Evolutionary conservation across 2,113 vertebrate genomes (phyloP).

Genomic region (Eolophus roseicapilla): DNA sequence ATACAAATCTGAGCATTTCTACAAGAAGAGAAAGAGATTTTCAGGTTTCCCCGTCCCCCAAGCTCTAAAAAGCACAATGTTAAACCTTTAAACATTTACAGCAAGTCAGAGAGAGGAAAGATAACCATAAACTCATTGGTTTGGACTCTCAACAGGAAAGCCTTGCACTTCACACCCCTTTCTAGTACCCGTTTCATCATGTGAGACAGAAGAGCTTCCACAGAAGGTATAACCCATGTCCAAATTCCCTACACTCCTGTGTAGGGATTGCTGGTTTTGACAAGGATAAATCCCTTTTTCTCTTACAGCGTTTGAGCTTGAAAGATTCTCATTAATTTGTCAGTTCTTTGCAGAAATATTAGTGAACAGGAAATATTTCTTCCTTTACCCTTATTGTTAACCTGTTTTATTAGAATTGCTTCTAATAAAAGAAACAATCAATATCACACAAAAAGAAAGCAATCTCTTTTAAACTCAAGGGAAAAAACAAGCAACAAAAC

Average conservation of each 20-base stretch:
- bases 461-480: neutral
- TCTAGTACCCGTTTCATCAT: neutral
- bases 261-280: neutral
- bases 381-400: neutral
- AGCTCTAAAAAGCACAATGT: neutral
- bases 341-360: neutral
- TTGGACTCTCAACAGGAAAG: neutral
- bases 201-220: neutral
- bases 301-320: rapidly evolving
- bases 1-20: neutral
- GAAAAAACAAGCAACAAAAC: rapidly evolving
- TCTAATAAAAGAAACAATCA: neutral
- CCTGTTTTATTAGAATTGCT: neutral
- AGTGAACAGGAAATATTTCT: neutral
- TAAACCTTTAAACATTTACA: neutral
- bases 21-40: neutral
- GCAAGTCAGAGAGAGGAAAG: neutral
- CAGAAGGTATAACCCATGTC: neutral
- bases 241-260: neutral
- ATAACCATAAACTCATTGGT: neutral
- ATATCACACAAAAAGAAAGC: neutral
- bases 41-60: rapidly evolving
- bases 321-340: neutral
- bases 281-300: neutral
- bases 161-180: neutral